phyloP scores from a whole-genome alignment of 2,797 vertebrate genomes.

The Coregonus suidteri region DNA sequence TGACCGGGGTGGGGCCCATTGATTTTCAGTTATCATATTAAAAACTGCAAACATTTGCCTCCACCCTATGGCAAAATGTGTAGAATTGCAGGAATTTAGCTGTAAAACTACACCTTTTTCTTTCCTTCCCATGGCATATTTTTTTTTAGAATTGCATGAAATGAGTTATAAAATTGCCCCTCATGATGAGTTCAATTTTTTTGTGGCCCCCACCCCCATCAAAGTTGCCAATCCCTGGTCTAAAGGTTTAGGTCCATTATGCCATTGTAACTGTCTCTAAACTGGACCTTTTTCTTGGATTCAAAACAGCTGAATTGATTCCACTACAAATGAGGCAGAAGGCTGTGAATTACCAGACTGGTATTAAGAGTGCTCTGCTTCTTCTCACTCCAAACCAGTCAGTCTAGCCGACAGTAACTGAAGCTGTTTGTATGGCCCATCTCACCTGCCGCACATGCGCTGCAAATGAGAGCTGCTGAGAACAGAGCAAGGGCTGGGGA shows the following conservation, averaged over 20 bases:
- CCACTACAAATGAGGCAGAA: constrained; percentile 53
- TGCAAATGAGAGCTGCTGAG: constrained; percentile 69
- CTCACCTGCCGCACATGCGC: constrained; percentile 67
- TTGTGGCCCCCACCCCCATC: too few relatives aligned
- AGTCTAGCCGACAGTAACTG: constrained; percentile 29
- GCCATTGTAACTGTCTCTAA: constrained; percentile 7
- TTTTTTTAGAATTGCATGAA: too few relatives aligned
- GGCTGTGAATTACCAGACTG: constrained; percentile 50
- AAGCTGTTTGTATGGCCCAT: constrained; percentile 69
- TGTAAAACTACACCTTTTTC: not conserved
- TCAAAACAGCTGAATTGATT: constrained; percentile 34
- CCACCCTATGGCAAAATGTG: too few relatives aligned
- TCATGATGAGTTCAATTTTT: too few relatives aligned
- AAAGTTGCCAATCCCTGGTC: not conserved
- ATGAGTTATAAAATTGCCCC: too few relatives aligned
- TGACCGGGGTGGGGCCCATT: too few relatives aligned
- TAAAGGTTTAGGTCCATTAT: not conserved
- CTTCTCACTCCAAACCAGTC: constrained; percentile 43
- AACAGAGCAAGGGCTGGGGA: constrained; percentile 55
- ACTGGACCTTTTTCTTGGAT: constrained; percentile 41
- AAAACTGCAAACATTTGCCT: too few relatives aligned
- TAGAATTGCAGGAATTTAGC: too few relatives aligned
- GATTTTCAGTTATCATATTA: too few relatives aligned
- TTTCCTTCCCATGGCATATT: not conserved
- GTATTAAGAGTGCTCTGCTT: constrained; percentile 53